These are phyloP conservation scores for Trachops cirrhosus DNA, from an alignment of 2,797 vertebrate species.

Conservation along the genomic window DNA sequence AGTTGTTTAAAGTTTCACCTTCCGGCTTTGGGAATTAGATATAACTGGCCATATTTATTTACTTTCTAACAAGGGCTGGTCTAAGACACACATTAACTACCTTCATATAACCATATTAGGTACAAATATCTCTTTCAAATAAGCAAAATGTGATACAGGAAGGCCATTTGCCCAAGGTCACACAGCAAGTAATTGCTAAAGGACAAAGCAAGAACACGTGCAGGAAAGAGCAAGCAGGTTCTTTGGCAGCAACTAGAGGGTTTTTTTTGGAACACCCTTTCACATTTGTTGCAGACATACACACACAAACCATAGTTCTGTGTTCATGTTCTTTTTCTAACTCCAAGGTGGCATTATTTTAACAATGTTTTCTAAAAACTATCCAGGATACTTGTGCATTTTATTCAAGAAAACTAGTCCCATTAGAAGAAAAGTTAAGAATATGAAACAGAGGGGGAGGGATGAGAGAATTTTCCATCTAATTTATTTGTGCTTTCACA, in stretches of 20 bases:
- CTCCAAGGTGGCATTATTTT: not conserved
- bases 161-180: not conserved
- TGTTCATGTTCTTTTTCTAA: not conserved
- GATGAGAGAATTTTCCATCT: not conserved
- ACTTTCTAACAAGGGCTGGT: not conserved
- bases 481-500: not conserved
- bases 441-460: not conserved
- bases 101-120: not conserved
- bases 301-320: not conserved
- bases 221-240: not conserved
- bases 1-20: not conserved
- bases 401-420: not conserved
- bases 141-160: not conserved
- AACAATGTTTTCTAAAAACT: not conserved
- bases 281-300: not conserved
- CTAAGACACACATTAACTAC: slow-evolving; percentile 23
- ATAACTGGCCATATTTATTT: not conserved
- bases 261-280: not conserved
- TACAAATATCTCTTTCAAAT: not conserved
- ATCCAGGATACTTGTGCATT: not conserved
- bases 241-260: not conserved
- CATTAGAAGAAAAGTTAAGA: not conserved
- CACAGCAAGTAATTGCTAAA: not conserved
- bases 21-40: not conserved
- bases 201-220: not conserved